These are phyloP conservation scores for Silvanus unidentatus DNA, from an alignment of 2,888 invertebrate genomes.

Conservation along the genomic window DNA sequence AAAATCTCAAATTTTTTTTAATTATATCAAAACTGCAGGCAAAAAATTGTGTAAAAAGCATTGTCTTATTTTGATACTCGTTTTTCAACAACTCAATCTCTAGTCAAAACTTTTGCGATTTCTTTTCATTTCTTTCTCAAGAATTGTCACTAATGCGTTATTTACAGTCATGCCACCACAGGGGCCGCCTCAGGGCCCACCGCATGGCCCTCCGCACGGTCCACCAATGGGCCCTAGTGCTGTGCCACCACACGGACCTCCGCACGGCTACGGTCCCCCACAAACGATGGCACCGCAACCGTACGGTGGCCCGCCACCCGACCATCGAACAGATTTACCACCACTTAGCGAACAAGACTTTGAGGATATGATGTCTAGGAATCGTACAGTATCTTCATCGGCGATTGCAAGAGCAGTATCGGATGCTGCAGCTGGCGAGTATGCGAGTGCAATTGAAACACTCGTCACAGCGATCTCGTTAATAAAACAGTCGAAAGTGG, in stretches of 20 bases:
- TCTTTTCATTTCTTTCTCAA: too few relatives aligned
- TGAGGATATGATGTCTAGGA: constrained; percentile 96
- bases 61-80: too few relatives aligned
- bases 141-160: too few relatives aligned
- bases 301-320: constrained; percentile 57
- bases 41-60: too few relatives aligned
- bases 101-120: too few relatives aligned
- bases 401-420: constrained; percentile 96
- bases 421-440: constrained; percentile 96
- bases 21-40: too few relatives aligned
- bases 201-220: constrained; percentile 56
- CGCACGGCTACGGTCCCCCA: constrained; percentile 54
- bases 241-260: constrained; percentile 47
- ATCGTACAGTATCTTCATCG: constrained; percentile 94
- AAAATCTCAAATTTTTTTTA: too few relatives aligned
- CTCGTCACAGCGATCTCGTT: constrained; percentile 97
- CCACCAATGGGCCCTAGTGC: constrained; percentile 57
- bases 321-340: constrained; percentile 52
- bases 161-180: constrained; percentile 54
- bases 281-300: constrained; percentile 46
- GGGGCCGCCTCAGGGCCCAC: constrained; percentile 61
- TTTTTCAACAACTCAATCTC: too few relatives aligned
- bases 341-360: constrained; percentile 89
- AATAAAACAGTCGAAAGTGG: constrained; percentile 90
- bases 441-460: constrained; percentile 97